These are phyloP conservation scores for Lamprologus tigripictilis DNA, from an alignment of 2,113 vertebrate genomes.

Conservation along the genomic window DNA sequence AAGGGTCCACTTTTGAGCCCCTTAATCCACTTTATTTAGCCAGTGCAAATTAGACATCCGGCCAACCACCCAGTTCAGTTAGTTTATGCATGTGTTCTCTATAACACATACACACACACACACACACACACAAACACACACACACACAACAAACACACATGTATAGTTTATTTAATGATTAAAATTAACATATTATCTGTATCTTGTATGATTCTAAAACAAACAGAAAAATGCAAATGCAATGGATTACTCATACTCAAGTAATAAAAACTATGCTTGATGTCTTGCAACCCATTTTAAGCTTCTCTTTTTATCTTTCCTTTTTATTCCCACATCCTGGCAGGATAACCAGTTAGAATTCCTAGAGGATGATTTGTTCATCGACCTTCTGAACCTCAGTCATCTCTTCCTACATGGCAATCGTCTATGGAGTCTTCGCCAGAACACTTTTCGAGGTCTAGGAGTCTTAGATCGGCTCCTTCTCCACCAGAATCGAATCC, in stretches of 20 bases:
- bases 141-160: background rate
- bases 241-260: background rate
- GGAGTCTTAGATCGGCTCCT: slow-evolving; percentile 90
- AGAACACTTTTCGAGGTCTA: slow-evolving; percentile 90
- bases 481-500: slow-evolving; percentile 93
- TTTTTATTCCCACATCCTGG: background rate
- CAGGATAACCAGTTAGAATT: slow-evolving; percentile 92
- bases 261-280: background rate
- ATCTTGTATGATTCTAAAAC: background rate
- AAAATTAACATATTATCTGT: background rate
- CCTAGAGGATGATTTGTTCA: slow-evolving; percentile 93
- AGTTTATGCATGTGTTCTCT: background rate
- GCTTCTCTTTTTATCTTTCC: background rate
- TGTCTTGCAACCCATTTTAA: background rate
- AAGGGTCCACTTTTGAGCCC: background rate
- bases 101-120: background rate
- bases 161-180: background rate
- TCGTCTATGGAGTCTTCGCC: slow-evolving; percentile 87
- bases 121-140: background rate
- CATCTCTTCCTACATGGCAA: slow-evolving; percentile 97
- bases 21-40: background rate
- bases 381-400: slow-evolving; percentile 94
- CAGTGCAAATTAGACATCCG: background rate
- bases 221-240: background rate
- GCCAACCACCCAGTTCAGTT: background rate